phyloP scores from a whole-genome alignment of 1,140 invertebrate genomes.

The Belonocnema kinseyi region DNA sequence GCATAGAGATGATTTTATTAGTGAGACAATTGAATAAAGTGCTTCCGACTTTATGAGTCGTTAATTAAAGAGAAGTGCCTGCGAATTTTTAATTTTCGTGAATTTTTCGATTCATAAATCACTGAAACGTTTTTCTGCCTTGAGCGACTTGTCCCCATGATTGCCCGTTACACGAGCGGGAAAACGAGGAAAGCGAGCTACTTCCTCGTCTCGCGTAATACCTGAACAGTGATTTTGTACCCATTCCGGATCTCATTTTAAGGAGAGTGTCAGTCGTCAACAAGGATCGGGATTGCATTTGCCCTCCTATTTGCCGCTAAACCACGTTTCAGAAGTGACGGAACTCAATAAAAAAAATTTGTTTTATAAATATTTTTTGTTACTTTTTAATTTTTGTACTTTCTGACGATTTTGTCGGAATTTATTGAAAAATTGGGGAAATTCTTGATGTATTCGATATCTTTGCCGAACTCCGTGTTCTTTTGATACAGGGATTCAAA shows the following conservation, averaged over 20 bases:
- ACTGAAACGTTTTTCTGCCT: constrained; percentile 10
- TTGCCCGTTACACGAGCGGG: not conserved
- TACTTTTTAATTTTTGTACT: no score
- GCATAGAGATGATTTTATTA: not conserved
- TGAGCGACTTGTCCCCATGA: not conserved
- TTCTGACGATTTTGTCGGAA: no score
- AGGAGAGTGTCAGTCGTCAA: constrained; percentile 12
- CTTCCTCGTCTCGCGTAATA: constrained; percentile 25
- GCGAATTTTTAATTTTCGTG: not conserved
- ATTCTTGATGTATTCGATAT: no score
- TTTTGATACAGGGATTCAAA: no score
- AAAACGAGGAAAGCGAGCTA: constrained; percentile 13
- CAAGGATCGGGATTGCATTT: constrained; percentile 4
- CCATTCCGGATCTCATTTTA: constrained; percentile 5
- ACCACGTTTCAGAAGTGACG: constrained; percentile 9
- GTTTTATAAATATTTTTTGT: no score
- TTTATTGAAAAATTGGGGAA: no score
- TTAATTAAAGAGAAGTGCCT: not conserved
- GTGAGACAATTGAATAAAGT: not conserved
- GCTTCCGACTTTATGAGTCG: not conserved
- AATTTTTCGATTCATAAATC: not conserved
- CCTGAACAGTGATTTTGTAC: constrained; percentile 10
- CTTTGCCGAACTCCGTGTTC: no score
- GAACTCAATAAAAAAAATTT: not conserved
- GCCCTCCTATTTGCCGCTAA: not conserved